Evolutionary conservation across 2,113 vertebrate species (phyloP).

Genomic region (Tichodroma muraria): DNA sequence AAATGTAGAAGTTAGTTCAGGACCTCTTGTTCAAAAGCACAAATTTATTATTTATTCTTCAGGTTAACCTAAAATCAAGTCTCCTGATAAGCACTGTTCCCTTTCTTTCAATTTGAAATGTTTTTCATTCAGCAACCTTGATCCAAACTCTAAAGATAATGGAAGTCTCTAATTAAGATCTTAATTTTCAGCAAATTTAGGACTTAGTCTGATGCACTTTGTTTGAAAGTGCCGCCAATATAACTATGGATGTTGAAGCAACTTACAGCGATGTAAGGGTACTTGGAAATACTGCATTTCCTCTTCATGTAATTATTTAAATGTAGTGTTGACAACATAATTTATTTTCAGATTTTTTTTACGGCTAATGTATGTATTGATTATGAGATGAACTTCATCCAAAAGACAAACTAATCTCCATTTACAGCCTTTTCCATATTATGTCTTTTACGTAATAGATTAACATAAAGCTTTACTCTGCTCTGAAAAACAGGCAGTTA

Average conservation of each 20-base stretch:
- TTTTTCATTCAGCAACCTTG: background rate
- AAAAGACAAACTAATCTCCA: background rate
- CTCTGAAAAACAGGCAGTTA: background rate
- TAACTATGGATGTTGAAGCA: background rate
- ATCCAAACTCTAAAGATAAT: background rate
- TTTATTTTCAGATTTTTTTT: conserved; percentile 4
- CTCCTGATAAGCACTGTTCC: background rate
- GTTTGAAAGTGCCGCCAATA: background rate
- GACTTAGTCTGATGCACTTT: background rate
- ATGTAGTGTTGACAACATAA: background rate
- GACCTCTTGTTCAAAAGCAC: background rate
- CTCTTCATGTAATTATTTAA: conserved; percentile 17
- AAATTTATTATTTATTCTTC: background rate
- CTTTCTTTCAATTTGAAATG: background rate
- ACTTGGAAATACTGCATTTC: background rate
- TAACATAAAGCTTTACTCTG: background rate
- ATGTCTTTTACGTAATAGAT: background rate
- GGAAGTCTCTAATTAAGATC: background rate
- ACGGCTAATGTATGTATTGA: background rate
- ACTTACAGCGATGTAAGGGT: background rate
- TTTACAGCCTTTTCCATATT: background rate
- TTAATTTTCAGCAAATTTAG: background rate
- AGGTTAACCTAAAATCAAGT: background rate
- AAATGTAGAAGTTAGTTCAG: background rate
- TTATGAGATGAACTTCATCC: background rate